Conservation (phyloP, 1,140 invertebrate genomes). For the Maniola jurtina region DNA sequence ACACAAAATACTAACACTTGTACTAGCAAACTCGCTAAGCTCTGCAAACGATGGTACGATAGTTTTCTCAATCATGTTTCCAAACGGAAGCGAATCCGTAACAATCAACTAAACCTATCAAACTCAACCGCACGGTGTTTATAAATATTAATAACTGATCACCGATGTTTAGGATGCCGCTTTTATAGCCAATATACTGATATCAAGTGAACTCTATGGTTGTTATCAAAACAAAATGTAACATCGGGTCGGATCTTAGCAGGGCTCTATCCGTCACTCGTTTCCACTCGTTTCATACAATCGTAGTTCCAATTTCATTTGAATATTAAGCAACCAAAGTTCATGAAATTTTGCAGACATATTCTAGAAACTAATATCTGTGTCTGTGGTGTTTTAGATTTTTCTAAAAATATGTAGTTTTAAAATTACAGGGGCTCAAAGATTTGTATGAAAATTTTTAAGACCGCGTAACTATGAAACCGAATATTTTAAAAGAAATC, state of each 20-base stretch:
- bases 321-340: too few species aligned
- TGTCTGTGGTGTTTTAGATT: too few species aligned
- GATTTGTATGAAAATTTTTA: too few species aligned
- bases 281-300: too few species aligned
- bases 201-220: not conserved
- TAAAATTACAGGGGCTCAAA: too few species aligned
- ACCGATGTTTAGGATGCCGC: not conserved
- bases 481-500: too few species aligned
- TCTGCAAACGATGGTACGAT: constrained; percentile 34
- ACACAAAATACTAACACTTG: constrained; percentile 28
- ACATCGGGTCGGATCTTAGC: constrained; percentile 5
- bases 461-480: too few species aligned
- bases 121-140: constrained; percentile 4
- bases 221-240: not conserved
- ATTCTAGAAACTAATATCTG: too few species aligned
- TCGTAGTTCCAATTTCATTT: too few species aligned
- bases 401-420: too few species aligned
- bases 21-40: constrained; percentile 36
- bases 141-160: not conserved
- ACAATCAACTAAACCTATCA: not conserved
- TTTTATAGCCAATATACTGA: constrained; percentile 2
- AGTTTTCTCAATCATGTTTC: constrained; percentile 36
- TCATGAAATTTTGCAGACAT: too few species aligned
- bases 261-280: too few species aligned
- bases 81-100: not conserved